Evolutionary conservation across 2,797 vertebrate species (phyloP).

Genomic region (Karalla daura): DNA sequence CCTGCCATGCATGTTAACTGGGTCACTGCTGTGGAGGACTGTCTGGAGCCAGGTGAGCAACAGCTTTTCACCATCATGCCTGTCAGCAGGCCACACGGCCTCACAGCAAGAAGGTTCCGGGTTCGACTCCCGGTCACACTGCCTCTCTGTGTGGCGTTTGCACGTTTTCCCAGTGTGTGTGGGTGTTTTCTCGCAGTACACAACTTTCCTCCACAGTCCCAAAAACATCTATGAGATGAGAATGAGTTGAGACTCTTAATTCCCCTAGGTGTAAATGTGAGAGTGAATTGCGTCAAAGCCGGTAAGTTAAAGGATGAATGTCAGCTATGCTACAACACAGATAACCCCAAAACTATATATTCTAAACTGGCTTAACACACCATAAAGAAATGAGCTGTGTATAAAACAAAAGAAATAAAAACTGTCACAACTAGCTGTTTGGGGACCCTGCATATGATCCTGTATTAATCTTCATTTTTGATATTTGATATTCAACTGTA

Average conservation of each 20-base stretch:
- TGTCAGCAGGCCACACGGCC: too few species aligned
- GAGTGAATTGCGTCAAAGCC: too few species aligned
- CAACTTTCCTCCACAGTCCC: too few species aligned
- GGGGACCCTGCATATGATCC: background rate
- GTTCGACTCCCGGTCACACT: too few species aligned
- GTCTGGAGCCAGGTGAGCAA: background rate
- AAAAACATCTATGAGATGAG: too few species aligned
- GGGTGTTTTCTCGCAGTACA: too few species aligned
- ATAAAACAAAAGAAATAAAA: background rate
- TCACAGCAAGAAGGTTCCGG: too few species aligned
- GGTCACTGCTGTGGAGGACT: background rate
- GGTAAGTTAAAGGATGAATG: too few species aligned
- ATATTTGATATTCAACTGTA: constrained; percentile 22
- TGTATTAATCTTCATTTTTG: background rate
- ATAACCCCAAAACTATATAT: background rate
- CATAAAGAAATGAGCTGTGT: background rate
- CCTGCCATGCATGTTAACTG: background rate
- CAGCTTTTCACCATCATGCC: background rate
- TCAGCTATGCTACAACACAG: background rate
- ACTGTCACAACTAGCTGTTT: background rate
- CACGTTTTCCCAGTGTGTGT: too few species aligned
- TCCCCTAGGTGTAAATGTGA: too few species aligned
- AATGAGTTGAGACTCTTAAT: too few species aligned
- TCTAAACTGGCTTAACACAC: background rate
- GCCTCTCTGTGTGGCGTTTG: too few species aligned